A percentile compares a stretch with the other conserved stretches of the same genome.
These are phyloP conservation scores for Acrossocheilus wenchowensis DNA, from an alignment of 2,797 vertebrate genomes.

Conservation along the genomic window DNA sequence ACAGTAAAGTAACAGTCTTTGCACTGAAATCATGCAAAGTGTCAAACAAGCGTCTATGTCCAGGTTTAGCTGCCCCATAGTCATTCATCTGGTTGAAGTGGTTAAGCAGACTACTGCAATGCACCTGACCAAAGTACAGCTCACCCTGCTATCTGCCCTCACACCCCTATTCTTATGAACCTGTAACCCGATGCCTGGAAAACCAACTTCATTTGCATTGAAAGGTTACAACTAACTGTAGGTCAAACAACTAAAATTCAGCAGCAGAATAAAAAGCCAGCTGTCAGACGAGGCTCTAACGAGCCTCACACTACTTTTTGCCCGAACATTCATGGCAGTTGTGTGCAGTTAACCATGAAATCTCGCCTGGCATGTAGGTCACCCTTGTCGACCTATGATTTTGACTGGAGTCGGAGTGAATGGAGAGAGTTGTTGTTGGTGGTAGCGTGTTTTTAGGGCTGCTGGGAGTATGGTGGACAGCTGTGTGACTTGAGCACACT, in stretches of 20 bases:
- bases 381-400: slow-evolving; percentile 2
- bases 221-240: neutral
- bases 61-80: neutral
- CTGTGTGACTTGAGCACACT: slow-evolving; percentile 32
- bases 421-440: neutral
- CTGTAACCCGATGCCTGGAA: slow-evolving; percentile 17
- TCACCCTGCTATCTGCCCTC: slow-evolving; percentile 9
- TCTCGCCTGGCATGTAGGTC: slow-evolving; percentile 18
- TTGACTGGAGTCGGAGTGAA: neutral
- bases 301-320: neutral
- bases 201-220: neutral
- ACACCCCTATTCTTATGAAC: slow-evolving; percentile 28
- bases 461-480: slow-evolving; percentile 2
- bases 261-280: neutral
- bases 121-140: slow-evolving; percentile 54
- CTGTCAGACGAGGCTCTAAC: slow-evolving; percentile 19
- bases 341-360: slow-evolving; percentile 1
- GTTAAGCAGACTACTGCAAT: neutral
- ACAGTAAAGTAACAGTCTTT: neutral
- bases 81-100: neutral
- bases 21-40: neutral
- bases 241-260: neutral
- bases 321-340: neutral
- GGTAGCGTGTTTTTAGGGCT: neutral
- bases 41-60: neutral